Evolutionary conservation across 2,888 invertebrate genomes (phyloP).

Genomic region (Zelleria hepariella): DNA sequence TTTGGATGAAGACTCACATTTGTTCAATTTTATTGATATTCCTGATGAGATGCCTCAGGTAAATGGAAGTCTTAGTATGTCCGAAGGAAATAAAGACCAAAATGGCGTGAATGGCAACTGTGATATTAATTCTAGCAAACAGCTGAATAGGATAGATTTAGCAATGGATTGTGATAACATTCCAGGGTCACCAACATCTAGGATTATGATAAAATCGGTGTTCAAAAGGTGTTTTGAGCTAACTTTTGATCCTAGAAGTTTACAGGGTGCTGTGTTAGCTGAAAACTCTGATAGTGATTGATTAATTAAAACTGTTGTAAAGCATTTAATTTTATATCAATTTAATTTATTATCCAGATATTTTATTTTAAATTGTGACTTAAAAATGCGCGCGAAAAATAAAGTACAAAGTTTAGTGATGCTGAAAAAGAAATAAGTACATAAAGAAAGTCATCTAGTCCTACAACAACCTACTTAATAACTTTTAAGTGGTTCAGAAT

Average conservation of each 20-base stretch:
- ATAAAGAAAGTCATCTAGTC: too few relatives aligned
- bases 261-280: slow-evolving; percentile 74
- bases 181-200: slow-evolving; percentile 74
- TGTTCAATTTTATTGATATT: slow-evolving; percentile 61
- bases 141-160: slow-evolving; percentile 15
- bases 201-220: slow-evolving; percentile 72
- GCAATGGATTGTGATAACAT: slow-evolving; percentile 60
- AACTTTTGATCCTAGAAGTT: slow-evolving; percentile 76
- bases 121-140: slow-evolving; percentile 5
- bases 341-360: not conserved
- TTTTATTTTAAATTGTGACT: too few relatives aligned
- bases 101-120: slow-evolving; percentile 18
- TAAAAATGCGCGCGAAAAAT: too few relatives aligned
- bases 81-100: slow-evolving; percentile 17
- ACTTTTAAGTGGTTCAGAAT: too few relatives aligned
- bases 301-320: slow-evolving; percentile 2
- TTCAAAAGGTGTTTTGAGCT: slow-evolving; percentile 82
- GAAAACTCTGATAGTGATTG: slow-evolving; percentile 79
- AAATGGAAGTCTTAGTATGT: slow-evolving; percentile 16
- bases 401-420: too few relatives aligned
- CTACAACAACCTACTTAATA: too few relatives aligned
- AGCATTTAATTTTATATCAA: not conserved
- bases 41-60: slow-evolving; percentile 32
- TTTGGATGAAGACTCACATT: slow-evolving; percentile 62
- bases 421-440: too few relatives aligned